Evolutionary conservation across 2,797 vertebrate species (phyloP), one percentile per base, ranked within the genome.

Genomic region (Leucoraja ocellata): DNA sequence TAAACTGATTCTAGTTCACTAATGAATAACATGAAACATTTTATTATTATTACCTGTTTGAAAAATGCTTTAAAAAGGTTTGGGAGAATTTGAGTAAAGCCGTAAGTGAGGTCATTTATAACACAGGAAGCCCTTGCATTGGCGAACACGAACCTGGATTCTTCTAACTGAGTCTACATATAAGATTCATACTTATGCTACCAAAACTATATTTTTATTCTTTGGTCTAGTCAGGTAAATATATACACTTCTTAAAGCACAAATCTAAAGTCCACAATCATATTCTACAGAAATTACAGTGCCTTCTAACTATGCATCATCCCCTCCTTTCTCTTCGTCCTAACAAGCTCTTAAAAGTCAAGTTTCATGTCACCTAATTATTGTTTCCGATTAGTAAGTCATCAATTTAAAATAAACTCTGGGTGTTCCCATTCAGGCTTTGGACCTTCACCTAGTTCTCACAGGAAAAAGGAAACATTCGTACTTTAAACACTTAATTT

Each of bases 201-300:
- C 32, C 18, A 80, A 80, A 80, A 18, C 78, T 46, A 21, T 80
- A 2, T 46, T 39, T 39, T 21, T 6, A 1, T 16, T 80, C 23
- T 80, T 18, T 80, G 21, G 78, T 80, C 78, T 80, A 46, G 78
- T 36, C 39, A 80, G 78, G 78, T 80, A 80, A 80, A 80, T 80
- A 6, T 39, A 21, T 8, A 18, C 78, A 46, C 14, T 46, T 46
- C 23, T 46, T 18, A 23, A 23, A 46, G 46, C 7, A 5, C 78
- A 80, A 80, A 21, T 80, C 18, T 80, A 80, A 80, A 80, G 36
- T 39, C 18, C 4, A 23, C 4, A 80, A 39, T 21, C 78, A 80
- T 23, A 46, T 18, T 39, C 39, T 21, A 18, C 21, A 46, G 7
- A 46, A 16, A 80, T 1, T 80, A 18, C 21, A 46, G 16, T 21